Base-by-base conservation (phyloP, 1,140 invertebrate species). In the Pseudobourletiella spinata region DNA sequence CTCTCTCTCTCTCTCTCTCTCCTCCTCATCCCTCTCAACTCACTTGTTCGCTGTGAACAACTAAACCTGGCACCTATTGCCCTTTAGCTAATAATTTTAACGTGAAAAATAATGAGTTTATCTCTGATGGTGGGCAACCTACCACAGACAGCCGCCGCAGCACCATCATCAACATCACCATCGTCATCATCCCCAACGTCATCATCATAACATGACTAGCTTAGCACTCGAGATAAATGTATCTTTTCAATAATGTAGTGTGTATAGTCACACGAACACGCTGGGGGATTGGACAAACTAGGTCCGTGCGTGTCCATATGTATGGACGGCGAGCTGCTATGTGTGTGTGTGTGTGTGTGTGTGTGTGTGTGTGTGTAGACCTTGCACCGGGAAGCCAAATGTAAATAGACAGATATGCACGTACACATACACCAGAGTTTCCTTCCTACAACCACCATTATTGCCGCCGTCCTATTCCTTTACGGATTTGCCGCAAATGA, bases 61-160 rank as follows among this genome's bases (percentile, higher is more conserved):
- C 32, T 39, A 39, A 39, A 16, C 35, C 35, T 61, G 67, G 61
- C 67, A 68, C 63, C 67, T 65, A 48, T 65, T 68, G 68, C 64
- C 68, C 68, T 64, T 67, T 64, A 63, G 68, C 65, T 63, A 70
- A 67, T 70, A 67, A 68, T 68, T 68, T 68, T 59, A 60, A 65
- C 60, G 63, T 64, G 61, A 63, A 68, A 65, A 68, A 63, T 70
- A 70, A 70, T 70, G 68, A 70, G 68, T 66, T 67, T 64, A 63
- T 65, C 64, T 64, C 63, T 55, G 60, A 50, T 62, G 67, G 67
- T 65, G 67, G 67, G 55, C 67, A 63, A 61, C 67, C 67, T 68
- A 66, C 64, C 64, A 62, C 64, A 65, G 64, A 50, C 64, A 28
- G 29, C 50, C 50, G 50, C 50, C 50, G 50, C 28, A 54, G 3